Evolutionary conservation across 2,888 invertebrate genomes (phyloP).

Genomic region (Cheilosia urbana): DNA sequence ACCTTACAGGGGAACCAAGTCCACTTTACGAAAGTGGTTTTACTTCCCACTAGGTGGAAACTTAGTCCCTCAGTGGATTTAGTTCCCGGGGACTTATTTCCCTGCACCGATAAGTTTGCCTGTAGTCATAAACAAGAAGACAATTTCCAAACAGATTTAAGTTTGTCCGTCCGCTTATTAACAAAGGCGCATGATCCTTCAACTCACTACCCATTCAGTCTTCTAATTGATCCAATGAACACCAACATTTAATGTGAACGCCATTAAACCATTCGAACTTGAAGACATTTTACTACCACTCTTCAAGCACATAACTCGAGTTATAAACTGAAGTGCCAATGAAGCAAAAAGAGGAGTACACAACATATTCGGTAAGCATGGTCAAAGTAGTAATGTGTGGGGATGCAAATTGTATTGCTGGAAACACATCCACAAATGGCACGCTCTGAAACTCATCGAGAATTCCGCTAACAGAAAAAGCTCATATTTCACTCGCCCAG

Average conservation of each 20-base stretch:
- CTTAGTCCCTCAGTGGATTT: too few relatives aligned
- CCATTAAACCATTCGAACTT: conserved; percentile 16
- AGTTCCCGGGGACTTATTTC: too few relatives aligned
- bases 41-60: too few relatives aligned
- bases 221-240: conserved; percentile 10
- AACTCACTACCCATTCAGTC: conserved; percentile 1
- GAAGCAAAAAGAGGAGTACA: conserved; percentile 34
- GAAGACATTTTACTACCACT: conserved; percentile 34
- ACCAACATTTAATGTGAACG: neutral
- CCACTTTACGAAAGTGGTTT: too few relatives aligned
- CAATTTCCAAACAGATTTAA: neutral
- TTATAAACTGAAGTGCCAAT: conserved; percentile 45
- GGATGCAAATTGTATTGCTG: conserved; percentile 48
- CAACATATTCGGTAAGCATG: conserved; percentile 49
- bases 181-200: conserved; percentile 6
- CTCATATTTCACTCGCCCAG: conserved; percentile 58
- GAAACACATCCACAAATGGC: conserved; percentile 41
- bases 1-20: too few relatives aligned
- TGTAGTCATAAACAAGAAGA: neutral
- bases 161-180: neutral
- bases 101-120: too few relatives aligned
- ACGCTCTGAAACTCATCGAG: conserved; percentile 70
- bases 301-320: conserved; percentile 50
- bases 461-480: conserved; percentile 47
- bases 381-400: conserved; percentile 61